Evolutionary conservation across 2,888 invertebrate species (phyloP).

Genomic region (Sycophila texana): DNA sequence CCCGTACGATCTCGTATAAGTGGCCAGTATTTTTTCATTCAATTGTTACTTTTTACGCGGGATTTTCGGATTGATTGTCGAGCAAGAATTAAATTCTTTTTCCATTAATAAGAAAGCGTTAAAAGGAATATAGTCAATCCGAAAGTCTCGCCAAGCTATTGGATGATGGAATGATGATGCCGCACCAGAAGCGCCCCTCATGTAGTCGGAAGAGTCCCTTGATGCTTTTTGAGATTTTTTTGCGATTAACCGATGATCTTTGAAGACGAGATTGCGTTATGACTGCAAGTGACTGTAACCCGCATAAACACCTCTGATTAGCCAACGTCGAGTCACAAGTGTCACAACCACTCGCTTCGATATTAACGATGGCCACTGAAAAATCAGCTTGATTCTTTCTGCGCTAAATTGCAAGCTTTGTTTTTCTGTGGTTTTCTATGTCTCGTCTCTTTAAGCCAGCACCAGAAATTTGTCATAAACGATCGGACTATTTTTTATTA

Average conservation of each 20-base stretch:
- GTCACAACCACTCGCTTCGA: constrained; percentile 31
- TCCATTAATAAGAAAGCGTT: neutral
- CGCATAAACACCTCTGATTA: constrained; percentile 41
- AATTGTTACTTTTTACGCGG: constrained; percentile 2
- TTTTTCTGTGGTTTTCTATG: constrained; percentile 56
- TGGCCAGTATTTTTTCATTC: constrained; percentile 53
- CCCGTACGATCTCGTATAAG: constrained; percentile 65
- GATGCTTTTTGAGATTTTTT: constrained; percentile 2
- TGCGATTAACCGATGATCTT: constrained; percentile 1
- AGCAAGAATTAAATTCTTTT: neutral
- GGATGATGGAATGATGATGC: constrained; percentile 61
- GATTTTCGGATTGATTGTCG: constrained; percentile 45
- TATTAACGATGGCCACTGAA: constrained; percentile 17
- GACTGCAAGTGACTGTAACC: neutral
- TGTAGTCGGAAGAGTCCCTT: constrained; percentile 37
- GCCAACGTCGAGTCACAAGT: constrained; percentile 45
- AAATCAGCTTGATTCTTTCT: neutral
- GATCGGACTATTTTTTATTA: too few relatives aligned
- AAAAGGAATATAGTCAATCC: constrained; percentile 39
- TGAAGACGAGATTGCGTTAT: constrained; percentile 16
- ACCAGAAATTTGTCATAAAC: too few relatives aligned
- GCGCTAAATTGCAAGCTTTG: constrained; percentile 55
- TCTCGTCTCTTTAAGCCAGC: constrained; percentile 27
- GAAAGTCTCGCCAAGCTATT: constrained; percentile 37
- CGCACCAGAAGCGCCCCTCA: constrained; percentile 66